phyloP scores from a whole-genome alignment of 2,113 vertebrate genomes.

The Peucedramus taeniatus region DNA sequence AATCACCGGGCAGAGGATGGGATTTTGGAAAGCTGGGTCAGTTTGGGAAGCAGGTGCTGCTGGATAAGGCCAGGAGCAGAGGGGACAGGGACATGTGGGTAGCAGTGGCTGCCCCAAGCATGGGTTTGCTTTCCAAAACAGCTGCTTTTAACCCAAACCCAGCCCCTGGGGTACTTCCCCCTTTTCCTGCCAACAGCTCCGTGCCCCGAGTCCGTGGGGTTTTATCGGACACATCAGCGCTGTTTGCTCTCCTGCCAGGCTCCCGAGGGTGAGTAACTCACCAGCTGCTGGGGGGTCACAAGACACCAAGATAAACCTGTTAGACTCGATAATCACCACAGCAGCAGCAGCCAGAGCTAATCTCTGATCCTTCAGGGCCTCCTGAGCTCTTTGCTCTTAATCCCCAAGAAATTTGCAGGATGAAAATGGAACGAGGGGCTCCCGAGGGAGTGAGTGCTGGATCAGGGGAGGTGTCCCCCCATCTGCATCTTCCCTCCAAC shows the following conservation, averaged over 20 bases:
- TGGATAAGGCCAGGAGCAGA: fast-evolving
- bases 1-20: fast-evolving
- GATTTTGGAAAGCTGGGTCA: not conserved
- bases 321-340: not conserved
- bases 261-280: not conserved
- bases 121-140: not conserved
- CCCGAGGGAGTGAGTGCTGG: not conserved
- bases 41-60: not conserved
- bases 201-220: fast-evolving
- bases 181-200: not conserved
- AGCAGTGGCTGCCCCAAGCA: fast-evolving
- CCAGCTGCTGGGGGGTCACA: conserved; percentile 1
- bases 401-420: not conserved
- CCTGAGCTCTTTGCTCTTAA: not conserved
- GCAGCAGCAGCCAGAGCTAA: not conserved
- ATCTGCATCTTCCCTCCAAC: not conserved
- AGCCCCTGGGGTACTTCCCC: not conserved
- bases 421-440: fast-evolving
- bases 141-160: not conserved
- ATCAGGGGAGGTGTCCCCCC: not conserved
- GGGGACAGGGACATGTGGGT: fast-evolving
- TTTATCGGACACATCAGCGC: not conserved
- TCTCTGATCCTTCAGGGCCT: not conserved
- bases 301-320: not conserved
- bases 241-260: not conserved